phyloP scores from a whole-genome alignment of 2,797 vertebrate genomes.

The Chiloscyllium punctatum region DNA sequence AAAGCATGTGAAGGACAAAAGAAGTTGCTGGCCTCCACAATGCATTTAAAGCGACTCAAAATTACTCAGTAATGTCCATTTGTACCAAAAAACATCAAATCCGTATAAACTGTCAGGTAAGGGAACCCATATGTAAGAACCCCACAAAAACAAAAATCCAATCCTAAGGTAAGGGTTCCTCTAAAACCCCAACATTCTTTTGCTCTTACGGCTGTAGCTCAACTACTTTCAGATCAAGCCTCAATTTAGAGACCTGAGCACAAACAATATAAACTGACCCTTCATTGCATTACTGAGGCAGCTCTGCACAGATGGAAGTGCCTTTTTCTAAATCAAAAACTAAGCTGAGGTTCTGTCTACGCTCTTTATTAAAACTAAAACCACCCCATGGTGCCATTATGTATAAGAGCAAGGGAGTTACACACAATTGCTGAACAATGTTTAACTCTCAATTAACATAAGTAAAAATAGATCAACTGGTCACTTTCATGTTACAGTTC shows the following conservation, averaged over 20 bases:
- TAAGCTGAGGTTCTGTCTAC: neutral
- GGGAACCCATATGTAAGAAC: neutral
- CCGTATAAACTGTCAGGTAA: neutral
- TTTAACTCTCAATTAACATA: neutral
- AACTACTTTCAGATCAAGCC: neutral
- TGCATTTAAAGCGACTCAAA: conserved; percentile 94
- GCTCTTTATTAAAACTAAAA: neutral
- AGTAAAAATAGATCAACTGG: neutral
- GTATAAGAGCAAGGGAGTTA: neutral
- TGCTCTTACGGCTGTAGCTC: neutral
- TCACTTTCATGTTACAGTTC: neutral
- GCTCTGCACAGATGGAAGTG: neutral
- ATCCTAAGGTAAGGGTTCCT: neutral
- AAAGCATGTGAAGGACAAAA: neutral
- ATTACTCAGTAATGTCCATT: conserved; percentile 70
- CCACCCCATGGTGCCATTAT: neutral
- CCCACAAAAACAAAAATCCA: neutral
- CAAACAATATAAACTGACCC: neutral
- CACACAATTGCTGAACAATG: neutral
- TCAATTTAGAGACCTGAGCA: neutral
- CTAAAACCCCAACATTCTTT: neutral
- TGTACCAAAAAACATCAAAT: neutral
- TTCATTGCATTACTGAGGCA: neutral
- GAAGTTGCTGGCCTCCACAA: conserved; percentile 96
- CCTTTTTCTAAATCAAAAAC: neutral